phyloP scores from a whole-genome alignment of 2,113 vertebrate species.

The Morone chrysops region DNA sequence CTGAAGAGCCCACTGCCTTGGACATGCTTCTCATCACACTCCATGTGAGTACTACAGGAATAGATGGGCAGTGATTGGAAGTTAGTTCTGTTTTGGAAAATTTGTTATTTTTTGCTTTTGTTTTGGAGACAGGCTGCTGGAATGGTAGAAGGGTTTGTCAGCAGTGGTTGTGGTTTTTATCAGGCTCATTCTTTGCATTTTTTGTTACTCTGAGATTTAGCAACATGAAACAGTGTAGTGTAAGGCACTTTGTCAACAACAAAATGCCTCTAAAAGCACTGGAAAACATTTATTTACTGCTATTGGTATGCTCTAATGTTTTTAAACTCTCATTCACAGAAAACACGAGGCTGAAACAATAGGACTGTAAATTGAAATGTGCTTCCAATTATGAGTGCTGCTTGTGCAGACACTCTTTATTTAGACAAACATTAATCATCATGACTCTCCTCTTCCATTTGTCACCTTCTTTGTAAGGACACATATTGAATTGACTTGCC shows the following conservation, averaged over 20 bases:
- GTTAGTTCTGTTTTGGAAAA: constrained; percentile 34
- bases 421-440: constrained; percentile 53
- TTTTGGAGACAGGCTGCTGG: constrained; percentile 44
- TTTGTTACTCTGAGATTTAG: constrained; percentile 35
- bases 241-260: constrained; percentile 53
- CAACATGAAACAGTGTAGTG: constrained; percentile 42
- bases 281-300: constrained; percentile 52
- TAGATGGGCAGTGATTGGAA: not conserved
- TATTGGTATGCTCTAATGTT: constrained; percentile 28
- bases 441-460: constrained; percentile 39
- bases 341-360: constrained; percentile 58
- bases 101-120: constrained; percentile 44
- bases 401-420: constrained; percentile 52
- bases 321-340: constrained; percentile 51
- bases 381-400: constrained; percentile 64
- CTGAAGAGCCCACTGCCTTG: constrained; percentile 90
- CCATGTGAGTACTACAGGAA: constrained; percentile 82
- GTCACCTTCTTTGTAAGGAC: constrained; percentile 28
- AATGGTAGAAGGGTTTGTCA: constrained; percentile 23
- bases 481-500: constrained; percentile 6
- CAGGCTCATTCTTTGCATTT: constrained; percentile 46
- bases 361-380: constrained; percentile 62
- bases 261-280: constrained; percentile 35
- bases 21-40: constrained; percentile 89
- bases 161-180: constrained; percentile 48